A percentile compares a stretch with the other conserved stretches of the same genome.
Evolutionary conservation across 2,888 invertebrate species (phyloP).

Genomic region (Rotaria magnacalcarata): DNA sequence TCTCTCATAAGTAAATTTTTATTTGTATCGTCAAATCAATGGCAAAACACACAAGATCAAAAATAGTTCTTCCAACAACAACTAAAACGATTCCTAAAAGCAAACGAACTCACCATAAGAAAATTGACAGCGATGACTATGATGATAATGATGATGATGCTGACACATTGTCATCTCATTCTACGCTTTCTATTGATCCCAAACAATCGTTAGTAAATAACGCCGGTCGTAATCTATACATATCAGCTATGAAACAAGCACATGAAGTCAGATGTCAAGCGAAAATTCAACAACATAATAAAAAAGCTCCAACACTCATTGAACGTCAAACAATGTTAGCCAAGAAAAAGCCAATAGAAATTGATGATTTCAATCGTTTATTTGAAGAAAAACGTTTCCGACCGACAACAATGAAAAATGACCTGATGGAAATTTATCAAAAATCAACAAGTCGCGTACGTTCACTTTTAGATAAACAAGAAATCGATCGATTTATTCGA

Average conservation of each 20-base stretch:
- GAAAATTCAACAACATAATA: neutral
- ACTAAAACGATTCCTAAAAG: neutral
- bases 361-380: neutral
- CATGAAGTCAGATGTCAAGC: neutral
- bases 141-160: neutral
- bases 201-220: neutral
- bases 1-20: neutral
- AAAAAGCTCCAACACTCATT: neutral
- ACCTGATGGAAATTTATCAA: neutral
- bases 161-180: neutral
- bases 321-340: neutral
- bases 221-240: neutral
- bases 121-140: no score
- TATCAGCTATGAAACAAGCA: neutral
- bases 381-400: slow-evolving; percentile 6
- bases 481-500: neutral
- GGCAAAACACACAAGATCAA: neutral
- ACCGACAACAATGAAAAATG: neutral
- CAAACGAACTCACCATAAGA: no score
- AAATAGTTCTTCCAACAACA: neutral
- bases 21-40: neutral
- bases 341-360: neutral
- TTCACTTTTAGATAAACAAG: neutral
- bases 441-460: neutral
- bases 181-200: neutral